Base-by-base conservation (phyloP, 2,113 vertebrate genomes). In the Dromiciops gliroides region DNA sequence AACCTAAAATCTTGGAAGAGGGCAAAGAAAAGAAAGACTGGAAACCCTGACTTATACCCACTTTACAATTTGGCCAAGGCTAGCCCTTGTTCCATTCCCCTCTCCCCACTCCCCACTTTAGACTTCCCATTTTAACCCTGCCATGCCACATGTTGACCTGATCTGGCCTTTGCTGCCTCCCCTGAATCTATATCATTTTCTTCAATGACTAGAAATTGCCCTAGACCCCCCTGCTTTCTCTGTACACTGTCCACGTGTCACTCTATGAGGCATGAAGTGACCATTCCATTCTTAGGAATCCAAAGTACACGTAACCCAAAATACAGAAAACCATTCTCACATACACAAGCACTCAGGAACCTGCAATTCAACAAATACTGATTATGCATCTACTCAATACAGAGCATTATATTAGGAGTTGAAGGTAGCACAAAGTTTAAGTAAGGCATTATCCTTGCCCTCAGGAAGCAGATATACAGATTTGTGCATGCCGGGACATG, bases 381-480 rank as follows among this genome's bases (percentile, higher is more conserved):
- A n/a, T 75, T n/a, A n/a, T 75, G 37, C 10, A 75, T 75, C 37
- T 75, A 19, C 37, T 75, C 37, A 19, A n/a, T 75, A 37, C 37
- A 75, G 3, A 75, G 37, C 37, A n/a, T n/a, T n/a, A 37, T 75
- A 14, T 67, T 16, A 67, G 60, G 12, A 67, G 31, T n/a, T 67
- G 60, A 37, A 67, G 11, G 31, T 16, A 12, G 9, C 0, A 28
- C 89, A 92, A 14, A 89, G 49, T 92, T 91, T 94, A 90, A 94
- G 95, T 52, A 94, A 56, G 47, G 53, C n/a, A 25, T 89, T 91
- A n/a, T 91, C 91, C 91, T 75, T 75, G 60, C 31, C 60, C 37
- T 75, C 12, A 75, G 31, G 56, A 37, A 67, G 60, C 60, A 67
- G 31, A 67, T 67, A 44, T 48, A 53, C 25, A 56, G 75, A 16